These are phyloP conservation scores for Deilephila elpenor DNA, from an alignment of 2,888 invertebrate genomes.

Conservation along the genomic window DNA sequence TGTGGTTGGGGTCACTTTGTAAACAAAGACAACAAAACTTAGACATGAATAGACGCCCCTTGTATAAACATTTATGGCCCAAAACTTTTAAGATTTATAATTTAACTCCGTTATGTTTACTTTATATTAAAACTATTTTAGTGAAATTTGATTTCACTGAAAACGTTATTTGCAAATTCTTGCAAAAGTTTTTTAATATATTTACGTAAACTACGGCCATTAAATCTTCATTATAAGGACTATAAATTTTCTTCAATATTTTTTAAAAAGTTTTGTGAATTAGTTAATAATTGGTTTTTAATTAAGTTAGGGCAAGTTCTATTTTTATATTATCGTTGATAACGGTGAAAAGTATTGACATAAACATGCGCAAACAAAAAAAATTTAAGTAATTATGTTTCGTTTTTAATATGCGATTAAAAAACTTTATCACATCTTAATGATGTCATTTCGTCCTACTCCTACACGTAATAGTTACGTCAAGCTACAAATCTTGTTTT, in stretches of 20 bases:
- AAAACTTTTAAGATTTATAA: not conserved
- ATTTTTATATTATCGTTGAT: not conserved
- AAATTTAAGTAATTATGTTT: too few species aligned
- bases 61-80: not conserved
- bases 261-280: not conserved
- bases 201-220: not conserved
- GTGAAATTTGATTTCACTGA: not conserved
- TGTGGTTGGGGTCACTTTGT: conserved; percentile 24
- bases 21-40: conserved; percentile 21
- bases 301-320: not conserved
- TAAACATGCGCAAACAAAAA: too few species aligned
- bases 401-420: too few species aligned
- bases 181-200: not conserved
- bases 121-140: not conserved
- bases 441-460: conserved; percentile 19
- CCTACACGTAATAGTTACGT: conserved; percentile 42
- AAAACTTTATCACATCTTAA: not conserved
- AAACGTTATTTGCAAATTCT: not conserved
- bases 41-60: not conserved
- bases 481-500: conserved; percentile 59
- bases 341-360: not conserved
- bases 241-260: not conserved
- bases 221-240: conserved; percentile 6
- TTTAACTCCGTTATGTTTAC: not conserved
- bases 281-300: not conserved